Evolutionary conservation across 37 sponge, comb jelly and placozoan species (phyloP), one percentile per base, ranked within the genome.

Genomic region (Eunapius fragilis): DNA sequence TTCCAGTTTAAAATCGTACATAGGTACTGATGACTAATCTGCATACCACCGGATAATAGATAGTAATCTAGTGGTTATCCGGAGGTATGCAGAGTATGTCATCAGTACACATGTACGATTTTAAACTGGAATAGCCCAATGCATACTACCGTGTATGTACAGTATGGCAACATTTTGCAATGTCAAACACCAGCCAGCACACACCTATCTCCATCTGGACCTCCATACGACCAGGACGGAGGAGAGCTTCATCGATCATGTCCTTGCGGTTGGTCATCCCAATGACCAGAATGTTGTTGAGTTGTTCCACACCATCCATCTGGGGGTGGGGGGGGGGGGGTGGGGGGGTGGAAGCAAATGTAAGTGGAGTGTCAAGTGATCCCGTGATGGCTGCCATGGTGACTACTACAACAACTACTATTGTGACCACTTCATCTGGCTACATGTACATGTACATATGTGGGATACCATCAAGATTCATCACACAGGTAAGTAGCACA

Each of bases 301-400:
- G 88, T 76, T 99, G 98, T 36, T 99, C 95, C 69, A 99, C 96
- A 35, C 99, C 99, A 77, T 99, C 99, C 17, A 99, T 93, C 94
- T 93, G 41, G 27, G 41, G 27, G n/a, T n/a, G n/a, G n/a, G n/a
- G n/a, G n/a, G n/a, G n/a, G n/a, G n/a, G n/a, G n/a, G n/a, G n/a
- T n/a, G n/a, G n/a, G n/a, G n/a, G n/a, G n/a, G n/a, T n/a, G n/a
- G 22, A 10, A 34, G 74, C 19, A 48, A 3, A 79, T 17, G 47
- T 0, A 6, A n/a, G 36, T 6, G 9, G 12, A 37, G 67, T 30
- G 30, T 25, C 26, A 82, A 3, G 12, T 0, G 58, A n/a, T 13
- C 31, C 3, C 32, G 6, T 23, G 5, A 25, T 70, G 6, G 26
- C 73, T 17, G 14, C 1, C 58, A 19, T 58, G 22, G 35, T 22